Percentiles rank a stretch among this genome's conserved stretches.
phyloP scores from a whole-genome alignment of 2,113 vertebrate species.

The Sturnus vulgaris region DNA sequence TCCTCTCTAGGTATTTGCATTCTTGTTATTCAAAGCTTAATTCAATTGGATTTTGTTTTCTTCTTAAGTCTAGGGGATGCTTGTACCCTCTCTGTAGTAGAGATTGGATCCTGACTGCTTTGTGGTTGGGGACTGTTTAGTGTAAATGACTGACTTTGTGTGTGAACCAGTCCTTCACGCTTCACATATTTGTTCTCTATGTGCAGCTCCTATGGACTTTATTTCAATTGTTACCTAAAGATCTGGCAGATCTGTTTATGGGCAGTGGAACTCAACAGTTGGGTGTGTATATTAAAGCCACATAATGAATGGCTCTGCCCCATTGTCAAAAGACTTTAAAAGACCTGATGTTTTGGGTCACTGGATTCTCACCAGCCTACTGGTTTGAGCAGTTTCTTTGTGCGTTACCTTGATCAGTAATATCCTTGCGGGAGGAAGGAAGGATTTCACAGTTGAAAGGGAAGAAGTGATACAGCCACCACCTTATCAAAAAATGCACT shows the following conservation, averaged over 20 bases:
- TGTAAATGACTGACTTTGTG: neutral
- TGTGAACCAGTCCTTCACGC: neutral
- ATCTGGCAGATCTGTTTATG: neutral
- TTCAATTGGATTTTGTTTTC: neutral
- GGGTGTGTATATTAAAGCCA: neutral
- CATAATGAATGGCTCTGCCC: neutral
- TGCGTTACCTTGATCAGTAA: neutral
- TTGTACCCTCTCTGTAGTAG: neutral
- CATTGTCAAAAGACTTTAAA: neutral
- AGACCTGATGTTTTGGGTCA: neutral
- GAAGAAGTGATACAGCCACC: neutral
- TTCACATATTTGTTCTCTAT: neutral
- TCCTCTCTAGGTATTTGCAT: neutral
- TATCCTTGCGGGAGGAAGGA: neutral
- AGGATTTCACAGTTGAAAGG: neutral
- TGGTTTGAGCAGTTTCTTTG: neutral
- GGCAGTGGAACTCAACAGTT: neutral
- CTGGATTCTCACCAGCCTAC: neutral
- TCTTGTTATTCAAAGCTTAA: neutral
- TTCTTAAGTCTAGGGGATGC: neutral
- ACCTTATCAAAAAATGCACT: neutral
- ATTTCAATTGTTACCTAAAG: neutral
- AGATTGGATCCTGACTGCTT: neutral
- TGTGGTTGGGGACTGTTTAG: rapidly evolving
- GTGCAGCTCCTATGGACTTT: rapidly evolving